Percentiles rank a stretch among this genome's conserved stretches.
Conservation (phyloP, 2,888 invertebrate species). For the Amblyjoppa proteus region DNA sequence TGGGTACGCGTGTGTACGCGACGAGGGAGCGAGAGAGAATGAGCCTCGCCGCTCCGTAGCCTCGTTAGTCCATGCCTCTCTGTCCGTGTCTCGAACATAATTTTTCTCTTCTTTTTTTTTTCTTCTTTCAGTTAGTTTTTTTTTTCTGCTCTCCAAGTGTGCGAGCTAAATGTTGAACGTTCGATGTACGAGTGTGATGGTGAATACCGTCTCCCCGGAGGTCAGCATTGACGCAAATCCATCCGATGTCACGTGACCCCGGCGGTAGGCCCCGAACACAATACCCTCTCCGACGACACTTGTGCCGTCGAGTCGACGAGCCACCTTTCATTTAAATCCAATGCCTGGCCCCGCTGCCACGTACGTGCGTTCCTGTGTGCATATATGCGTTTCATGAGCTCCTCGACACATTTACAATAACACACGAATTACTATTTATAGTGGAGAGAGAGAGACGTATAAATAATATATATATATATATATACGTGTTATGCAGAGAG, state of each 20-base stretch:
- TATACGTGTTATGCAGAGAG: slow-evolving; percentile 9
- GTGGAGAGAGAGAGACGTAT: slow-evolving; percentile 7
- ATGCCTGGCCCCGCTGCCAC: slow-evolving; percentile 14
- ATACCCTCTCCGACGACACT: slow-evolving; percentile 61
- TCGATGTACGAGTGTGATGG: slow-evolving; percentile 79
- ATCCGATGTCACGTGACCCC: slow-evolving; percentile 87
- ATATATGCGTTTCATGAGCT: slow-evolving; percentile 11
- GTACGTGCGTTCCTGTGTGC: slow-evolving; percentile 11
- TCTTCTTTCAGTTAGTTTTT: background rate
- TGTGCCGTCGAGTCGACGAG: slow-evolving; percentile 41
- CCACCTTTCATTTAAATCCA: slow-evolving; percentile 65
- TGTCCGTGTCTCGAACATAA: slow-evolving; percentile 24
- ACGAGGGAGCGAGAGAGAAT: slow-evolving; percentile 37
- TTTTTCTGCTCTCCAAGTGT: slow-evolving; percentile 39
- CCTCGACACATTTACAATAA: background rate
- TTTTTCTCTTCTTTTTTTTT: background rate
- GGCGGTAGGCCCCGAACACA: slow-evolving; percentile 74
- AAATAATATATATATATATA: slow-evolving; percentile 28
- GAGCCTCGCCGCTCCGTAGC: slow-evolving; percentile 50
- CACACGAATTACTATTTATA: slow-evolving; percentile 53
- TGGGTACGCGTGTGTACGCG: background rate
- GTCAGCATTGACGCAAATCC: slow-evolving; percentile 91
- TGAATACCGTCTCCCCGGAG: slow-evolving; percentile 87
- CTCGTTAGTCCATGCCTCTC: slow-evolving; percentile 46
- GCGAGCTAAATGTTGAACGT: slow-evolving; percentile 3